Conservation (phyloP, 1,140 invertebrate genomes). For the Aethina tumida region DNA sequence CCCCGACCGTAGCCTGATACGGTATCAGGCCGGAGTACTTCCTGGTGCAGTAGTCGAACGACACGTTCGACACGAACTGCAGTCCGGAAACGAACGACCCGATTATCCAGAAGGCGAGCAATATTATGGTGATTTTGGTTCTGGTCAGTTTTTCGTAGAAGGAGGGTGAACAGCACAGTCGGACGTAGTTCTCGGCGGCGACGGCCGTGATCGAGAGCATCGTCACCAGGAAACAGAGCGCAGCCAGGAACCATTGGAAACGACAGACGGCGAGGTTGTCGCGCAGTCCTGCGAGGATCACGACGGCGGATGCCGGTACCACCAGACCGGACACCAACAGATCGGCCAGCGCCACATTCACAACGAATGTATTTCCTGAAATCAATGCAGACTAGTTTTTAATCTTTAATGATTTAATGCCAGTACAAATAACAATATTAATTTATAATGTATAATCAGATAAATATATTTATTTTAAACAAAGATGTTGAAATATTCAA, state of each 20-base stretch:
- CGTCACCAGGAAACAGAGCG: conserved; percentile 55
- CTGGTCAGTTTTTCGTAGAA: conserved; percentile 40
- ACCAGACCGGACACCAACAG: conserved; percentile 61
- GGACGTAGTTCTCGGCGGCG: conserved; percentile 52
- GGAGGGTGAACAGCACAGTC: conserved; percentile 44
- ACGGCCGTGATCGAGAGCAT: conserved; percentile 53
- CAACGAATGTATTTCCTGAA: conserved; percentile 69
- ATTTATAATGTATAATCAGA: too few relatives aligned
- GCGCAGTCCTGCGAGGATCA: conserved; percentile 55
- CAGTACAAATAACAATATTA: too few relatives aligned
- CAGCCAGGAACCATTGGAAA: conserved; percentile 55
- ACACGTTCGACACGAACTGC: conserved; percentile 43
- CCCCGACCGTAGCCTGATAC: conserved; percentile 43
- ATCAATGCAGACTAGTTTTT: too few relatives aligned
- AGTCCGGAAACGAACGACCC: conserved; percentile 40
- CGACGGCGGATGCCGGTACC: conserved; percentile 59
- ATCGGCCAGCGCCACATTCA: conserved; percentile 68
- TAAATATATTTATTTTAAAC: too few relatives aligned
- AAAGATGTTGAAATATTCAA: too few relatives aligned
- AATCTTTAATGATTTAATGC: too few relatives aligned
- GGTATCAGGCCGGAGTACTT: conserved; percentile 35
- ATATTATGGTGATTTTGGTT: conserved; percentile 43
- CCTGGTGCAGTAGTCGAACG: conserved; percentile 55
- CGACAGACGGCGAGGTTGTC: conserved; percentile 50
- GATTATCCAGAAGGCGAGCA: conserved; percentile 43